These are phyloP conservation scores for Manduca sexta DNA, from an alignment of 1,140 invertebrate genomes.

Conservation along the genomic window DNA sequence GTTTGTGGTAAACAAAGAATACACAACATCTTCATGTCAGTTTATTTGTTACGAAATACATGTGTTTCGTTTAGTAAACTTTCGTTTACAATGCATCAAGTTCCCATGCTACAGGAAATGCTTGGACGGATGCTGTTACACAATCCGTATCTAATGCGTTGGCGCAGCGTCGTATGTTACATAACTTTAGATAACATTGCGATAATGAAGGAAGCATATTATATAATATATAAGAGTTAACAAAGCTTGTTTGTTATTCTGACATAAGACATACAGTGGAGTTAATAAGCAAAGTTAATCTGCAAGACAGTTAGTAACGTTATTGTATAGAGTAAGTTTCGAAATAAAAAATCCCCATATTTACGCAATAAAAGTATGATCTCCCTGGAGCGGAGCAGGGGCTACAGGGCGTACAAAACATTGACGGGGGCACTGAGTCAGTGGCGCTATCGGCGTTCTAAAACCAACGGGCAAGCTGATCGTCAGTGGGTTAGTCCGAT, in stretches of 20 bases:
- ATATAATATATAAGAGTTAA: background rate
- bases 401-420: constrained; percentile 67
- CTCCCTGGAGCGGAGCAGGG: constrained; percentile 42
- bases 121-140: constrained; percentile 2
- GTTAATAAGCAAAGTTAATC: no score
- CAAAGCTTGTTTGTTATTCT: background rate
- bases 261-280: background rate
- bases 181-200: background rate
- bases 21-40: no score
- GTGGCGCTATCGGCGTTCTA: constrained; percentile 44
- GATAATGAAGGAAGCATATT: background rate
- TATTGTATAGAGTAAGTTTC: constrained; percentile 4
- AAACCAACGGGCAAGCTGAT: constrained; percentile 38
- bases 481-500: constrained; percentile 23
- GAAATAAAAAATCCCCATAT: constrained; percentile 46
- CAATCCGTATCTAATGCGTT: background rate
- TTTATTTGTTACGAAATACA: no score
- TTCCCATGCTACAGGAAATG: background rate
- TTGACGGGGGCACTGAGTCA: constrained; percentile 56
- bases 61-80: no score
- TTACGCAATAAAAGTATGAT: constrained; percentile 70
- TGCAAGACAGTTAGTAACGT: background rate
- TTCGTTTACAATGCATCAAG: background rate
- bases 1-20: no score
- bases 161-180: background rate